These are phyloP conservation scores for Teleogryllus occipitalis DNA, from an alignment of 1,140 invertebrate genomes.

Conservation along the genomic window DNA sequence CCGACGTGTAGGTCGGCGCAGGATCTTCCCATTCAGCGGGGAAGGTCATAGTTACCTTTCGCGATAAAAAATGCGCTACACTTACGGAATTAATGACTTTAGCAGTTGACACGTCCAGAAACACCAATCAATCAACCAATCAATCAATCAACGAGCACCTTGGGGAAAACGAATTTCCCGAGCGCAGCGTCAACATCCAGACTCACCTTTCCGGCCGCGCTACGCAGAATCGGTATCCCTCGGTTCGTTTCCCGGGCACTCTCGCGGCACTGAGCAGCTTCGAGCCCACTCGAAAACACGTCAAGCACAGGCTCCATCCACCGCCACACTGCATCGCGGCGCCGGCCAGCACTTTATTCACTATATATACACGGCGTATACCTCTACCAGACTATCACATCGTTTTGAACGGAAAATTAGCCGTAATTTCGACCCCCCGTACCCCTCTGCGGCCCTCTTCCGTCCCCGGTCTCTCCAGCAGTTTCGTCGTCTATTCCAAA, in stretches of 20 bases:
- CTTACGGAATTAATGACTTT: too few species aligned
- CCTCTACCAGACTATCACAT: constrained; percentile 3
- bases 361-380: constrained; percentile 4
- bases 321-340: neutral
- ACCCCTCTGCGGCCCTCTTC: neutral
- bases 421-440: neutral
- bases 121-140: too few species aligned
- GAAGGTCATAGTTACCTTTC: too few species aligned
- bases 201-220: too few species aligned
- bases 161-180: too few species aligned
- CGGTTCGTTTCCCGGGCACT: neutral
- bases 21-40: too few species aligned
- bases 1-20: too few species aligned
- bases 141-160: too few species aligned
- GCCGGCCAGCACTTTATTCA: neutral
- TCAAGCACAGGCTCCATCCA: neutral
- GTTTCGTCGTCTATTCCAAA: constrained; percentile 4
- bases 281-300: neutral
- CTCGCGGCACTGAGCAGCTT: neutral
- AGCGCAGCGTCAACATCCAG: too few species aligned
- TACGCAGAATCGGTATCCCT: too few species aligned
- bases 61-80: too few species aligned
- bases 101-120: too few species aligned
- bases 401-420: constrained; percentile 1
- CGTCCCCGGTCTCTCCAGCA: constrained; percentile 2